A percentile compares a stretch with the other conserved stretches of the same genome.
Conservation (phyloP, 1,140 invertebrate species). For the Lycorma delicatula region DNA sequence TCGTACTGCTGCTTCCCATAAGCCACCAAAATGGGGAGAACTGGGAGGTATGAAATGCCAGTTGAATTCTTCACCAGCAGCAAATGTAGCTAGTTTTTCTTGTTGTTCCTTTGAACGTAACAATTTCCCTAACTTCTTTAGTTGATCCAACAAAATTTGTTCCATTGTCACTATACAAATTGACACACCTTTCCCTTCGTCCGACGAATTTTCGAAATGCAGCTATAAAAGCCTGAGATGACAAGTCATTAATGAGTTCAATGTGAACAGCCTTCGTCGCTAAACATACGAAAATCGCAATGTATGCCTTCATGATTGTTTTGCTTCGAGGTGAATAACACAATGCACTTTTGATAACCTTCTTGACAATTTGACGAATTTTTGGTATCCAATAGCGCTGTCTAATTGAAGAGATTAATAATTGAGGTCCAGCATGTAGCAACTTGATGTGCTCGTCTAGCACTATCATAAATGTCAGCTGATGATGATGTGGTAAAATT, state of each 20-base stretch:
- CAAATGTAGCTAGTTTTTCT: not conserved
- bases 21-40: slow-evolving; percentile 35
- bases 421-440: too few relatives aligned
- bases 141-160: slow-evolving; percentile 7
- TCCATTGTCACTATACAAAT: slow-evolving; percentile 7
- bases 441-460: too few relatives aligned
- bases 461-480: not conserved
- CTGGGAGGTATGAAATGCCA: slow-evolving; percentile 38
- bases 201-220: slow-evolving; percentile 35
- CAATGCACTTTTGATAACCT: too few relatives aligned
- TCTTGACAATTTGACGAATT: not conserved
- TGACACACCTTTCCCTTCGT: slow-evolving; percentile 27
- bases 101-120: not conserved
- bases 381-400: not conserved
- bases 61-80: slow-evolving; percentile 23
- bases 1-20: slow-evolving; percentile 35
- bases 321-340: slow-evolving; percentile 16
- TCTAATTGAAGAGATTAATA: not conserved
- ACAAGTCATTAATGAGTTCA: slow-evolving; percentile 35
- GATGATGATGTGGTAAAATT: too few relatives aligned
- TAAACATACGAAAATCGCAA: slow-evolving; percentile 39
- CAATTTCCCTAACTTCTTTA: not conserved
- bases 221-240: slow-evolving; percentile 35
- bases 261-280: slow-evolving; percentile 36
- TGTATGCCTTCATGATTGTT: slow-evolving; percentile 34